Base-by-base conservation (phyloP, 2,888 invertebrate genomes). In the Amiota minor region DNA sequence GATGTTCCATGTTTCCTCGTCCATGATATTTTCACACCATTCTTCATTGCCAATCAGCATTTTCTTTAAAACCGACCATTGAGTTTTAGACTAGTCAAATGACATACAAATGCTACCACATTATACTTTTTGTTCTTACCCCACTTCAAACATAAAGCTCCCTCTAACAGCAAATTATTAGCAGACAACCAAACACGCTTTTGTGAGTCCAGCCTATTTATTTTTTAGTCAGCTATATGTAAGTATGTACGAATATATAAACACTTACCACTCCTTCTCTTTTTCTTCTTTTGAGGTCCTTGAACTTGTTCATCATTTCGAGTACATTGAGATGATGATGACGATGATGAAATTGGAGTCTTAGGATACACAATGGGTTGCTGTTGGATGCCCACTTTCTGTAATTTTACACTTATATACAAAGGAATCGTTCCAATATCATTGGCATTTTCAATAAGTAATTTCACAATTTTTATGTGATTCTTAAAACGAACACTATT, bases 211-310 rank as follows among this genome's bases (percentile, higher is more conserved):
- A n/a, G n/a, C n/a, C n/a, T n/a, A n/a, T n/a, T n/a, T n/a, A n/a
- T n/a, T n/a, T n/a, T n/a, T n/a, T n/a, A n/a, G n/a, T n/a, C n/a
- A n/a, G n/a, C 6, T 35, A 35, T 35, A 2, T 35, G 72, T 75
- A 76, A 75, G 65, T 72, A 71, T 77, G 77, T 71, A 10, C 8
- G 23, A 2, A 3, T 61, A 62, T 14, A 18, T 62, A 12, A 53
- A 53, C 95, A 96, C 81, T 96, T 96, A 81, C 96, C 96, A 92
- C 96, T 96, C 82, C 95, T 92, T 86, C 96, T 92, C 89, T 96
- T 95, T 87, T 94, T 93, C 85, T 91, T 92, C 80, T 93, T 92
- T 59, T 75, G 71, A 20, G 75, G 45, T 65, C 64, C 16, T 35
- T 35, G 35, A 35, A 45, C 49, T 62, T 49, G 69, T 56, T 74